Percentiles rank a stretch among this genome's conserved stretches.
Evolutionary conservation across 2,113 vertebrate genomes (phyloP).

Genomic region (Pardalotus punctatus): DNA sequence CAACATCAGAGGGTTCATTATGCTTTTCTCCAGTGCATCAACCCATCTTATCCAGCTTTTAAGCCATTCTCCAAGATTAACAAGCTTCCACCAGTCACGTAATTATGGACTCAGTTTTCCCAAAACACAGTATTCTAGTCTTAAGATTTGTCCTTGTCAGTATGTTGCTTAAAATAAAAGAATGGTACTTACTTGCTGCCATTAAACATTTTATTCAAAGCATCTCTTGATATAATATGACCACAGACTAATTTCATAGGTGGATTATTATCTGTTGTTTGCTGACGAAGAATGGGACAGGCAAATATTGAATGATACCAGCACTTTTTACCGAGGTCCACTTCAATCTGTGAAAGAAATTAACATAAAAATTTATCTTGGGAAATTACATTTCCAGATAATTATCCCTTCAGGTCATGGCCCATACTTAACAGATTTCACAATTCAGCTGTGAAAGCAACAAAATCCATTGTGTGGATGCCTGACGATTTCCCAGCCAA

Average conservation of each 20-base stretch:
- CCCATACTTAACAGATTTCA: background rate
- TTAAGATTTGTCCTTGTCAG: background rate
- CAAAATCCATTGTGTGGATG: background rate
- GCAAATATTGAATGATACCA: conserved; percentile 90
- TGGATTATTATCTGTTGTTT: conserved; percentile 86
- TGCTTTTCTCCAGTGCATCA: background rate
- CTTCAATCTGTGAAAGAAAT: conserved; percentile 79
- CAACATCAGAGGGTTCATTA: background rate
- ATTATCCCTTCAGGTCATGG: background rate
- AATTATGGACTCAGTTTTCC: background rate
- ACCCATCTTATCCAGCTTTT: background rate
- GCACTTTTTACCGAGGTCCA: conserved; percentile 86
- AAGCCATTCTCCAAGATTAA: background rate
- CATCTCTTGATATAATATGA: conserved; percentile 88
- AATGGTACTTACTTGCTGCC: conserved; percentile 84
- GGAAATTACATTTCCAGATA: background rate
- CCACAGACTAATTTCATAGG: conserved; percentile 88
- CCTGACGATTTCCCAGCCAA: background rate
- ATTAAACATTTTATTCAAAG: conserved; percentile 90
- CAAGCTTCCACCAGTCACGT: background rate
- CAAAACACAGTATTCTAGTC: background rate
- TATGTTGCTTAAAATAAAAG: background rate
- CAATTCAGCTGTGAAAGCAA: background rate
- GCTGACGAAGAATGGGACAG: conserved; percentile 86
- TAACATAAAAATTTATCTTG: background rate